Conservation (phyloP, 2,888 invertebrate species). For the Cheilosia scutellata region DNA sequence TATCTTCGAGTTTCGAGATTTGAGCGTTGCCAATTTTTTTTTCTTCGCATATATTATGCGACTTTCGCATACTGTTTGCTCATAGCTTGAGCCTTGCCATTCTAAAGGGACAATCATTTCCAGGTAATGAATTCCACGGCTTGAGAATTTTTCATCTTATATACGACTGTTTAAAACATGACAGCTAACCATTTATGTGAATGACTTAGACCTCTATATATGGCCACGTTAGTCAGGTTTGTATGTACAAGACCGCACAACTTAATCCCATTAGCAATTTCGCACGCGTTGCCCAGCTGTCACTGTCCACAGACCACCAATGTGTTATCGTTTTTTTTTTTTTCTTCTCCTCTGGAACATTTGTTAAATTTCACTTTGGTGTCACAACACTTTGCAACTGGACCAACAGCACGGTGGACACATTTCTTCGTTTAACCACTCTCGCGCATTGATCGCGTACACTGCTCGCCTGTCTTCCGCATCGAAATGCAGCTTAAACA, state of each 20-base stretch:
- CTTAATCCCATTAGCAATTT: conserved; percentile 55
- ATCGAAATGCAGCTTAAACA: conserved; percentile 44
- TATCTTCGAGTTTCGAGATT: no score
- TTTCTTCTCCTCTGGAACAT: conserved; percentile 23
- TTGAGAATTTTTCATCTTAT: no score
- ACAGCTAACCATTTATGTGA: background rate
- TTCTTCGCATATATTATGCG: no score
- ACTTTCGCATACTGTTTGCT: no score
- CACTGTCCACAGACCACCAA: conserved; percentile 38
- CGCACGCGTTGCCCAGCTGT: conserved; percentile 49
- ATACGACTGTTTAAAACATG: background rate
- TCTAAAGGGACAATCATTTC: no score
- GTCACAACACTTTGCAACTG: conserved; percentile 68
- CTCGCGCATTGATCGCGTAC: background rate
- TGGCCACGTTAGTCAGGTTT: conserved; percentile 41
- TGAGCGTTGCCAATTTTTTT: no score
- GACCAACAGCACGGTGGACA: conserved; percentile 2
- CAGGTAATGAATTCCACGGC: no score
- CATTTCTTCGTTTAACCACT: conserved; percentile 6
- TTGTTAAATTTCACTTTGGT: conserved; percentile 62
- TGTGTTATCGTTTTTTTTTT: conserved; percentile 6
- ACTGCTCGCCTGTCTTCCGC: conserved; percentile 53
- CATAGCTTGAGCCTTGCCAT: no score
- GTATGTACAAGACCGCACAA: conserved; percentile 15
- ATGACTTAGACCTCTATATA: conserved; percentile 8